Base-by-base conservation (phyloP, 2,888 invertebrate genomes). In the Coecobrya sp. region DNA sequence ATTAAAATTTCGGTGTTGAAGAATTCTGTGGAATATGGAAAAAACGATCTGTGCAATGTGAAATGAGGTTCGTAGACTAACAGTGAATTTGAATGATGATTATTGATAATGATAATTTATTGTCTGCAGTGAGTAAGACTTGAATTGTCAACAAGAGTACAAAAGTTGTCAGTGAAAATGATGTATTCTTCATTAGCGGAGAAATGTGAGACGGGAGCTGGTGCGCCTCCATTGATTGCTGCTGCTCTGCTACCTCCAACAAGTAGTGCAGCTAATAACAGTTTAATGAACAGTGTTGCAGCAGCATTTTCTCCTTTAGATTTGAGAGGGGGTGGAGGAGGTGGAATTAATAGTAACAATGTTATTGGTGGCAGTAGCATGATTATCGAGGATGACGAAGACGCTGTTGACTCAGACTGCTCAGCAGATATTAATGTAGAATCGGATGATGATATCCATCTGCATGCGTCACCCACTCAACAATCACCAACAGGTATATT, bases 381-480 rank as follows among this genome's bases (percentile, higher is more conserved):
- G 45, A 59, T 62, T 36, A 65, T 84, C 70, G 90, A 90, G 19
- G 90, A 90, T 19, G 90, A 86, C 45, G 79, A 68, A 42, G 93
- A 92, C 22, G 95, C 95, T 90, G 95, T 95, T 65, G 95, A 95
- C 88, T 95, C 95, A 3, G 91, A 91, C 59, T 91, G 86, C 25
- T 79, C 79, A 19, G 91, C 86, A 45, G 95, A 96, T 94, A 95
- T 96, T 89, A 95, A 96, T 95, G 95, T 95, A 27, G 96, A 96
- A 86, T 95, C 95, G 45, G 96, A 95, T 94, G 95, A 95, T 89
- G 95, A 94, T 13, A 92, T 94, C 25, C 89, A 86, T 68, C 86
- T 94, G 49, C 93, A 92, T 62, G 93, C 92, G 59, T 93, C 93
- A 13, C 92, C 93, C 5, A 90, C 92, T 19, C 94, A 85, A 27